Conservation (phyloP, 1,140 invertebrate genomes). For the Solen grandis region DNA sequence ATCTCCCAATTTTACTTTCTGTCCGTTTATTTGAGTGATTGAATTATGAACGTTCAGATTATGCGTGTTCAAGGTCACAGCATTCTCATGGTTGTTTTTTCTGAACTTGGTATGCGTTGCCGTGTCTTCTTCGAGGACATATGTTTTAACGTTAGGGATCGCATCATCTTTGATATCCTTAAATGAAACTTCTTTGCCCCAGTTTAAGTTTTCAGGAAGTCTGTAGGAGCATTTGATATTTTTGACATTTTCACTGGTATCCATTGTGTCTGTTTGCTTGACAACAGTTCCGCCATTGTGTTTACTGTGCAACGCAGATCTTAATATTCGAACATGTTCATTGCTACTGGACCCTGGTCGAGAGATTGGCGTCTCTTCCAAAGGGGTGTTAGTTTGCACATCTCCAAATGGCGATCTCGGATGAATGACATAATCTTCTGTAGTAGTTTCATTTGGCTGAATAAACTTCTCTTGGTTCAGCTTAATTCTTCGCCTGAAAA, state of each 20-base stretch:
- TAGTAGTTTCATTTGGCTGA: conserved; percentile 46
- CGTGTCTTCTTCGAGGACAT: conserved; percentile 36
- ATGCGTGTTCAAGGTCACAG: conserved; percentile 47
- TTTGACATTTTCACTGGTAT: conserved; percentile 4
- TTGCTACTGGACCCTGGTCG: conserved; percentile 33
- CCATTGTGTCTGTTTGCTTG: conserved; percentile 26
- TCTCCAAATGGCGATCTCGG: conserved; percentile 32
- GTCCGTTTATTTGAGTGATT: conserved; percentile 36
- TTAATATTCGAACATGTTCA: conserved; percentile 29
- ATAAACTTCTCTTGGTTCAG: conserved; percentile 57
- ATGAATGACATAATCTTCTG: conserved; percentile 55
- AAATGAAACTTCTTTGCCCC: conserved; percentile 52
- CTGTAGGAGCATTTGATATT: conserved; percentile 56
- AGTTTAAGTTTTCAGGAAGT: conserved; percentile 50
- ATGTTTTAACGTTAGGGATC: conserved; percentile 53
- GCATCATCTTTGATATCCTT: conserved; percentile 48
- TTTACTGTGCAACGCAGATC: conserved; percentile 37
- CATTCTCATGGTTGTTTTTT: conserved; percentile 46
- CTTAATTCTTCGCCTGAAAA: conserved; percentile 48
- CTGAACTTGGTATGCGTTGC: conserved; percentile 33
- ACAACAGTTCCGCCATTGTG: conserved; percentile 29
- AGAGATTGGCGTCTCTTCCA: background rate
- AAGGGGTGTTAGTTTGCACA: background rate
- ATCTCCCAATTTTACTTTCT: conserved; percentile 33
- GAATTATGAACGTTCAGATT: conserved; percentile 55